Percentiles rank a stretch among this genome's conserved stretches.
These are phyloP conservation scores for Gorsachius magnificus DNA, from an alignment of 2,797 vertebrate genomes.

Conservation along the genomic window DNA sequence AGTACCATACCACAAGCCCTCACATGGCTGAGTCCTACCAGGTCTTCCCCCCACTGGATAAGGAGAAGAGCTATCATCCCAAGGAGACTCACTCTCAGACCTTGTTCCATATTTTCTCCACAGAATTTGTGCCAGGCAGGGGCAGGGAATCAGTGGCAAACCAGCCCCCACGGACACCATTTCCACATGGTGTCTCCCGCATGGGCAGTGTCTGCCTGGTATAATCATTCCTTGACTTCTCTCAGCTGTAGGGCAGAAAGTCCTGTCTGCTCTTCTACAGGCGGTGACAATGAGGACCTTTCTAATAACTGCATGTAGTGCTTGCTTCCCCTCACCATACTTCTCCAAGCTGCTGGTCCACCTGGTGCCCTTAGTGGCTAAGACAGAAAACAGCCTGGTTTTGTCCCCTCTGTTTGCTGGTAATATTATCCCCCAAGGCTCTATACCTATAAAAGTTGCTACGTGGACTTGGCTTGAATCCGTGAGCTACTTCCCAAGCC, in stretches of 20 bases:
- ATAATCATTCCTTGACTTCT: background rate
- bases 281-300: rapidly evolving
- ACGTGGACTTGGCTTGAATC: background rate
- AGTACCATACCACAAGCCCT: background rate
- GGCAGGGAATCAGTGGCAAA: background rate
- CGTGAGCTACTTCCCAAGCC: background rate
- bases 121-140: background rate
- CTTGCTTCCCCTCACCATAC: background rate
- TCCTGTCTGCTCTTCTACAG: rapidly evolving
- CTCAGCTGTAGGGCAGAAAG: background rate
- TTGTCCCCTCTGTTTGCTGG: background rate
- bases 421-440: background rate
- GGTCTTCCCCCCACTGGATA: background rate
- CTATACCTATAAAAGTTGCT: background rate
- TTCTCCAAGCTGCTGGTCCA: background rate
- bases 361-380: background rate
- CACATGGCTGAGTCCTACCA: background rate
- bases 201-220: background rate
- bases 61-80: background rate
- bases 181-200: background rate
- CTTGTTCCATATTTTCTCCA: background rate
- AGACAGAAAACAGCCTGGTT: background rate
- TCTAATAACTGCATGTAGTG: background rate
- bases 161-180: background rate
- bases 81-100: background rate